Conservation (phyloP, 2,888 invertebrate species). For the Odontomyia ornata region DNA sequence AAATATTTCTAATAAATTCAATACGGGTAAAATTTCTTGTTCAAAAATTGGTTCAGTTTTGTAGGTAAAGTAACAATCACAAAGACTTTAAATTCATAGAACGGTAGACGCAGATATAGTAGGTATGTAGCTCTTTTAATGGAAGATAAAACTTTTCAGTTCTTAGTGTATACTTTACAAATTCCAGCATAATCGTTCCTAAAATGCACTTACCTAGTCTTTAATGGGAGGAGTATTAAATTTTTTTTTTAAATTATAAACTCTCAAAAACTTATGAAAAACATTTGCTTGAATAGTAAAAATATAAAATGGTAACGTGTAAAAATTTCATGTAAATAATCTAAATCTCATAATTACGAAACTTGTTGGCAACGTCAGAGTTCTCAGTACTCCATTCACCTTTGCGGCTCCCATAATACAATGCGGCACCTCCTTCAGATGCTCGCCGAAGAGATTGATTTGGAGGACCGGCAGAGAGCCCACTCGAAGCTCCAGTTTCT, state of each 20-base stretch:
- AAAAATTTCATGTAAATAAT: slow-evolving; percentile 31
- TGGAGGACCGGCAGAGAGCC: slow-evolving; percentile 68
- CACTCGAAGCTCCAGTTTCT: slow-evolving; percentile 66
- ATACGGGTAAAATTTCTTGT: slow-evolving; percentile 36
- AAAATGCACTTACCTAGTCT: neutral
- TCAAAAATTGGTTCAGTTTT: slow-evolving; percentile 56
- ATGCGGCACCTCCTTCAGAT: slow-evolving; percentile 87
- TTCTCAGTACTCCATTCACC: slow-evolving; percentile 77
- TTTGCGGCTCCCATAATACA: slow-evolving; percentile 69
- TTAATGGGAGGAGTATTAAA: neutral
- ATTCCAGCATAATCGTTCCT: neutral
- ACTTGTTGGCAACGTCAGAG: slow-evolving; percentile 84
- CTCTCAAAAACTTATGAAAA: no score
- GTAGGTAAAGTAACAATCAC: slow-evolving; percentile 50
- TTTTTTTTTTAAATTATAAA: slow-evolving; percentile 39
- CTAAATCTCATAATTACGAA: slow-evolving; percentile 93
- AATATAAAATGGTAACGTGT: neutral
- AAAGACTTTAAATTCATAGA: slow-evolving; percentile 50
- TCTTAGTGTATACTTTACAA: neutral
- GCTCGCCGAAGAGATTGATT: slow-evolving; percentile 76
- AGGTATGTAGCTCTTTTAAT: neutral
- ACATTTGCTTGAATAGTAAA: slow-evolving; percentile 7
- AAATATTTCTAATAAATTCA: slow-evolving; percentile 46
- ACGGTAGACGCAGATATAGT: neutral
- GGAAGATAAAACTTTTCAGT: neutral